phyloP scores from a whole-genome alignment of 1,140 invertebrate species.

The Catajapyx aquilonaris region DNA sequence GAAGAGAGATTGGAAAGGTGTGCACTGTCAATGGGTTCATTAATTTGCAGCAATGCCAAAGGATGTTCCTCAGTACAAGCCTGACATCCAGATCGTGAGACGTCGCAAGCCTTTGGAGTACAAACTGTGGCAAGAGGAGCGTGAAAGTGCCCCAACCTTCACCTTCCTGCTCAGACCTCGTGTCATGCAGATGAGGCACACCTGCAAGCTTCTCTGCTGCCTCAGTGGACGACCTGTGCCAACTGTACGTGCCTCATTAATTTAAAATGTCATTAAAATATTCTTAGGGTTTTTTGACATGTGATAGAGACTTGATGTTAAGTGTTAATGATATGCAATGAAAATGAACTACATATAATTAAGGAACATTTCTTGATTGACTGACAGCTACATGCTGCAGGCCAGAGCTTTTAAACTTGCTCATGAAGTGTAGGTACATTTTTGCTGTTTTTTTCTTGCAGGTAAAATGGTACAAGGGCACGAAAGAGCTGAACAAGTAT shows the following conservation, averaged over 20 bases:
- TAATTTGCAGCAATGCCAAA: slow-evolving; percentile 43
- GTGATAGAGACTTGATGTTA: too few species aligned
- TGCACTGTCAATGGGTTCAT: neutral
- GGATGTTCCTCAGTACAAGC: slow-evolving; percentile 52
- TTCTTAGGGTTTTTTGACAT: neutral
- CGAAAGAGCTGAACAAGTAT: slow-evolving; percentile 66
- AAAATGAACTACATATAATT: too few species aligned
- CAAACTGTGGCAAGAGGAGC: slow-evolving; percentile 71
- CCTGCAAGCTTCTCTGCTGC: slow-evolving; percentile 93
- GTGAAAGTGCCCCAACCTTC: slow-evolving; percentile 77
- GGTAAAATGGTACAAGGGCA: slow-evolving; percentile 80
- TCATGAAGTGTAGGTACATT: too few species aligned
- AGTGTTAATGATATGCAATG: too few species aligned
- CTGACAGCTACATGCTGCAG: too few species aligned
- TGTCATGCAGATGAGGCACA: slow-evolving; percentile 86
- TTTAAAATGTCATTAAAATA: too few species aligned
- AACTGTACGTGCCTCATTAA: slow-evolving; percentile 42
- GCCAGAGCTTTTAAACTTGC: too few species aligned
- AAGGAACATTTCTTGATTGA: too few species aligned
- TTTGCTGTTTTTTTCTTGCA: slow-evolving; percentile 18
- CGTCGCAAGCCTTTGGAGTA: slow-evolving; percentile 59
- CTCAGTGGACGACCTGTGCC: slow-evolving; percentile 83
- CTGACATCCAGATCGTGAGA: slow-evolving; percentile 44
- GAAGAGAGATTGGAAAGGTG: neutral
- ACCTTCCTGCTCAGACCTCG: slow-evolving; percentile 93